Evolutionary conservation across 2,888 invertebrate genomes (phyloP).

Genomic region (Iphiclides podalirius): DNA sequence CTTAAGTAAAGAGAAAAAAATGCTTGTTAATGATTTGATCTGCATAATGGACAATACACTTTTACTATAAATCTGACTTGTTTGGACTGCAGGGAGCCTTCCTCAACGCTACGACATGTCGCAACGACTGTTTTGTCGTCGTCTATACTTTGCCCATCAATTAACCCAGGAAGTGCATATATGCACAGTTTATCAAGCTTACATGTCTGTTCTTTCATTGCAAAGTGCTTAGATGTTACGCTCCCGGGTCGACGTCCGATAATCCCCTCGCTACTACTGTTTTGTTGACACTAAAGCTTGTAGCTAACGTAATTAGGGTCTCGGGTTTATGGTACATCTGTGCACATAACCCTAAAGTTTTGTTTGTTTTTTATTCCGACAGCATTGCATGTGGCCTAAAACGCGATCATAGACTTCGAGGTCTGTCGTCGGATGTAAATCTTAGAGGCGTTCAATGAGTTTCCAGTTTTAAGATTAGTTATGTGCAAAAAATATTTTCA

Average conservation of each 20-base stretch:
- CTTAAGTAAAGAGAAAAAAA: too few species aligned
- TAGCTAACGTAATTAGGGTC: constrained; percentile 15
- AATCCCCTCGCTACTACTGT: constrained; percentile 17
- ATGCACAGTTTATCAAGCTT: constrained; percentile 26
- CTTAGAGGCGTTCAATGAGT: neutral
- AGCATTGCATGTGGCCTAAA: too few species aligned
- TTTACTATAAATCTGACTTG: too few species aligned
- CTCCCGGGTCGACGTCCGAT: constrained; percentile 15
- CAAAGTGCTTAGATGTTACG: constrained; percentile 11
- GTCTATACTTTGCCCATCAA: neutral
- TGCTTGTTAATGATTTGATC: too few species aligned
- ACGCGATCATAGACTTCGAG: too few species aligned
- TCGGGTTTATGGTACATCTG: neutral
- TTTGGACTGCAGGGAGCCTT: too few species aligned
- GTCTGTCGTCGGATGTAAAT: neutral
- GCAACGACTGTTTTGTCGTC: neutral
- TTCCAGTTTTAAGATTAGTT: neutral
- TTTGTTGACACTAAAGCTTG: constrained; percentile 13
- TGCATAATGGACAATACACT: too few species aligned
- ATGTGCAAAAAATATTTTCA: too few species aligned
- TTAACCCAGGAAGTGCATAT: constrained; percentile 34
- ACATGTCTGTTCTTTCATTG: constrained; percentile 2
- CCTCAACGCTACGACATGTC: too few species aligned
- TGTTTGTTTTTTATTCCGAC: too few species aligned
- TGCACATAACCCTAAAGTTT: too few species aligned